Percentiles rank a stretch among this genome's conserved stretches.
These are phyloP conservation scores for Rhynchonema sp. DNA, from an alignment of 2,888 invertebrate genomes.

Conservation along the genomic window DNA sequence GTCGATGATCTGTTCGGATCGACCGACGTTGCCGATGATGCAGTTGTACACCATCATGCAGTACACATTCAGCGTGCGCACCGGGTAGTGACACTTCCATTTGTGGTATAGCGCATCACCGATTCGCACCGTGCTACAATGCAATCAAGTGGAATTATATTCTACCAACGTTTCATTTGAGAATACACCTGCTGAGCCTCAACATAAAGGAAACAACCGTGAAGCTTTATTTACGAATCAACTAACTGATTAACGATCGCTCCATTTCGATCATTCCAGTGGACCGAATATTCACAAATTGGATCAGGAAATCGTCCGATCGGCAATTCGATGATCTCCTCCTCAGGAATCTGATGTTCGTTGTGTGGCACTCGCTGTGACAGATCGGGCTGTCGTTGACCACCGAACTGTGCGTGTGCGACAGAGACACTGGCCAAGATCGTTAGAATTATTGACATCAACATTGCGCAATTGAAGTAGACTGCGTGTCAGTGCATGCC, in stretches of 20 bases:
- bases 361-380: no score
- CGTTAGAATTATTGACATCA: no score
- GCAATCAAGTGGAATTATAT: no score
- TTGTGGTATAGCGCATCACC: conserved; percentile 18
- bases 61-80: conserved; percentile 13
- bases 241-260: not conserved
- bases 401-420: no score
- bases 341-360: conserved; percentile 7
- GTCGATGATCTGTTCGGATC: conserved; percentile 21
- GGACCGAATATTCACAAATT: conserved; percentile 18
- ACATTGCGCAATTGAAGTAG: no score
- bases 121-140: conserved; percentile 13
- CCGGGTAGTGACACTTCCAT: conserved; percentile 18
- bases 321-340: conserved; percentile 18
- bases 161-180: no score
- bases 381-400: no score
- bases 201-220: no score
- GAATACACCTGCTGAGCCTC: no score
- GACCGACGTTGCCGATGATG: conserved; percentile 11
- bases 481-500: no score
- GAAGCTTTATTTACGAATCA: no score
- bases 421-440: no score
- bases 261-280: conserved; percentile 10
- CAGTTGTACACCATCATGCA: conserved; percentile 25
- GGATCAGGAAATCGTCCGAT: conserved; percentile 22